Conservation (phyloP, 2,888 invertebrate species). For the Caenorhabditis sulstoni region DNA sequence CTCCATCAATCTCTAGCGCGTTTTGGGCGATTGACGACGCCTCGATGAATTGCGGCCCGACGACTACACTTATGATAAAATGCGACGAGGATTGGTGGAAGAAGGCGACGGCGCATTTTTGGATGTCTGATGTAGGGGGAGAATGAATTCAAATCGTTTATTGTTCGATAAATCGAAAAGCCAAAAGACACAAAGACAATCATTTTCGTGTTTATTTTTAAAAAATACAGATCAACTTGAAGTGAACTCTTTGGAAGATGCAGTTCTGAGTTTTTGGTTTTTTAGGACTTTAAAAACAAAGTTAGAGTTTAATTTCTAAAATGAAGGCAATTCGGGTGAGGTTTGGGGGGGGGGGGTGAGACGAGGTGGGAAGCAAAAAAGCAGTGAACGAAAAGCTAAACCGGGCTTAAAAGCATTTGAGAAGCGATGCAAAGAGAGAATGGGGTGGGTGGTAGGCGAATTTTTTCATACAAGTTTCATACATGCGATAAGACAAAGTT, state of each 20-base stretch:
- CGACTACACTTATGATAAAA: conserved; percentile 36
- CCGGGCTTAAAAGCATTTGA: no score
- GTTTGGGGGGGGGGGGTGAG: not conserved
- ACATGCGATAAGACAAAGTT: conserved; percentile 36
- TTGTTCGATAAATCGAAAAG: conserved; percentile 17
- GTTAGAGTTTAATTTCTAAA: conserved; percentile 27
- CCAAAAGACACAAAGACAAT: not conserved
- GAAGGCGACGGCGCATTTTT: no score
- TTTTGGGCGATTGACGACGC: conserved; percentile 23
- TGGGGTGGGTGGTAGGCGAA: conserved; percentile 25
- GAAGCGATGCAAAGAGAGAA: conserved; percentile 1
- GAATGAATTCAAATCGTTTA: conserved; percentile 12
- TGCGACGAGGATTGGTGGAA: no score
- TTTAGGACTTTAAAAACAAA: no score
- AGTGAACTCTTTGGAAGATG: conserved; percentile 56
- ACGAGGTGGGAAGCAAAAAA: conserved; percentile 30
- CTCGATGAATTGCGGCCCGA: conserved; percentile 38
- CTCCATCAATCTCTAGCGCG: conserved; percentile 28
- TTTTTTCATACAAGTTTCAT: conserved; percentile 55
- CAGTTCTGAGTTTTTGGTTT: conserved; percentile 27
- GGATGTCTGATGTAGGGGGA: no score
- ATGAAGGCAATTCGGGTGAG: not conserved
- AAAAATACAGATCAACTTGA: conserved; percentile 50
- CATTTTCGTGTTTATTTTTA: no score
- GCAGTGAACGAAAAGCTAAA: no score